Evolutionary conservation across 2,888 invertebrate species (phyloP).

Genomic region (Oxystoma pomonae): DNA sequence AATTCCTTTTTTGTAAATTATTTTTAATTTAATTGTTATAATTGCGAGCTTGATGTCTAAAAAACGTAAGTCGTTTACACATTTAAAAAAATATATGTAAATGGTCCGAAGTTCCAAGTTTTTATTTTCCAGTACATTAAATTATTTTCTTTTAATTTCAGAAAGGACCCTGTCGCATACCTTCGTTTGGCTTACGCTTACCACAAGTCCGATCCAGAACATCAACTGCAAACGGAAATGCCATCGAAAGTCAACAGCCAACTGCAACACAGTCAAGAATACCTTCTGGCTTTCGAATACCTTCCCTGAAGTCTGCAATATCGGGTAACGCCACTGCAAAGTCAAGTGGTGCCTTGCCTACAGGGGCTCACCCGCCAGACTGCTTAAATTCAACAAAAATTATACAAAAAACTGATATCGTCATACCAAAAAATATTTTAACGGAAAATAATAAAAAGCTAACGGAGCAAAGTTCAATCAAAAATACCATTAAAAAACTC

Average conservation of each 20-base stretch:
- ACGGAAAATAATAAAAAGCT: not conserved
- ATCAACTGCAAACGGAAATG: slow-evolving; percentile 9
- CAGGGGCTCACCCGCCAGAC: not conserved
- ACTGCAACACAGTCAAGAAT: not conserved
- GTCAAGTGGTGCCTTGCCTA: not conserved
- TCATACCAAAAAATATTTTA: not conserved
- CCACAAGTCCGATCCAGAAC: slow-evolving; percentile 30
- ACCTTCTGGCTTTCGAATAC: not conserved
- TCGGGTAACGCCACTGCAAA: not conserved
- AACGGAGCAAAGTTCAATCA: not conserved
- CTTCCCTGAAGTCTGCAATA: not conserved
- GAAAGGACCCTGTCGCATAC: slow-evolving; percentile 41
- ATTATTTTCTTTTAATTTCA: slow-evolving; percentile 26
- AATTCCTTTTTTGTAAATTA: no score
- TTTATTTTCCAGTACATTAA: no score
- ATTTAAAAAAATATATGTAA: no score
- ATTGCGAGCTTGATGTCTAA: no score
- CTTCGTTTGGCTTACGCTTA: slow-evolving; percentile 40
- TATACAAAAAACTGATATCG: not conserved
- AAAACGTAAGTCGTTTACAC: no score
- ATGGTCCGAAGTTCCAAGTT: no score
- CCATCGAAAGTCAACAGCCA: slow-evolving; percentile 6
- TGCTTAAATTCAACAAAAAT: not conserved
- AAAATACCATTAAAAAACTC: not conserved
- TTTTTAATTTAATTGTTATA: no score